Percentiles rank a stretch among this genome's conserved stretches.
Evolutionary conservation across 2,113 vertebrate genomes (phyloP).

Genomic region (Alouatta palliata): DNA sequence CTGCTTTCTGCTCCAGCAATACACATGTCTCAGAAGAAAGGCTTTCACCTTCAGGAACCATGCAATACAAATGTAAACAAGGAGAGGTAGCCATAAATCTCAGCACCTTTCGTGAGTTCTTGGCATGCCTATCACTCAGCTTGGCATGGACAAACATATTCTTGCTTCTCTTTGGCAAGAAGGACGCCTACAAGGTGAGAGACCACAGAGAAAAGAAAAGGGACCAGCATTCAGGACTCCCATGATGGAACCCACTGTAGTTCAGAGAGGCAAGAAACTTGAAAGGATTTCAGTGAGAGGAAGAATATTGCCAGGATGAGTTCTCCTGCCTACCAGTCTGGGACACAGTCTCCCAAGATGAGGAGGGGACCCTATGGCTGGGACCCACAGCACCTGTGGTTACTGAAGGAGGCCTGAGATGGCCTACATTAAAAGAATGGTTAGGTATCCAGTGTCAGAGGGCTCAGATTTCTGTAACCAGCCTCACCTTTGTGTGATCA

Average conservation of each 20-base stretch:
- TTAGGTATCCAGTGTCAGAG: neutral
- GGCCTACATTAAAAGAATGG: neutral
- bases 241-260: neutral
- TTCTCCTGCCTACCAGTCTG: neutral
- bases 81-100: conserved; percentile 34
- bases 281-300: neutral
- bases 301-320: neutral
- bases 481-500: neutral
- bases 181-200: conserved; percentile 34
- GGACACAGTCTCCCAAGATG: neutral
- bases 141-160: neutral
- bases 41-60: conserved; percentile 12
- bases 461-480: neutral
- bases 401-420: neutral
- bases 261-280: neutral
- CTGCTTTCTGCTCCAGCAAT: neutral
- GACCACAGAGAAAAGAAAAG: neutral
- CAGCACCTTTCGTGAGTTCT: neutral
- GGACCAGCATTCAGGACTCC: neutral
- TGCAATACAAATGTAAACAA: conserved; percentile 68
- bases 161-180: neutral
- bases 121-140: conserved; percentile 26
- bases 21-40: neutral
- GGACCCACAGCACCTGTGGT: neutral
- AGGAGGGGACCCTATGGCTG: neutral